These are phyloP conservation scores for Cephalopholis sonnerati DNA, from an alignment of 2,113 vertebrate genomes.

Conservation along the genomic window DNA sequence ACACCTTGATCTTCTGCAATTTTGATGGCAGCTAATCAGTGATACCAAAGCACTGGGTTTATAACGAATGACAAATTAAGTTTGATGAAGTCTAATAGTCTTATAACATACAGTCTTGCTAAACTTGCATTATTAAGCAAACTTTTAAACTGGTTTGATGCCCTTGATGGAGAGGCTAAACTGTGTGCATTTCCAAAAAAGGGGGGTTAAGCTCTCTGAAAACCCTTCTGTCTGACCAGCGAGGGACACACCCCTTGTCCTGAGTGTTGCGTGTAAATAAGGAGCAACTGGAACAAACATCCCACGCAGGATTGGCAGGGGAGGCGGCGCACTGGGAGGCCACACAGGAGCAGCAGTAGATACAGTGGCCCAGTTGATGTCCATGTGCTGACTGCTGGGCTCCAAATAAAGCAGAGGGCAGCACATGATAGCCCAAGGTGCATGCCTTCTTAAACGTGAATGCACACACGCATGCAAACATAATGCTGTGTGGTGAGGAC, in stretches of 20 bases:
- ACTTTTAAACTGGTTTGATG: neutral
- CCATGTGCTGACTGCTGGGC: conserved; percentile 52
- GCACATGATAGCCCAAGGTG: conserved; percentile 67
- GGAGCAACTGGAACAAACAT: conserved; percentile 53
- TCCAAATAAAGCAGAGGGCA: conserved; percentile 75
- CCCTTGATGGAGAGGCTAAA: neutral
- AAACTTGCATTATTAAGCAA: neutral
- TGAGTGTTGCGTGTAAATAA: conserved; percentile 47
- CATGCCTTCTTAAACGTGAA: conserved; percentile 50
- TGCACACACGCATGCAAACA: conserved; percentile 8
- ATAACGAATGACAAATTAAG: neutral
- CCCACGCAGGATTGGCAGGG: conserved; percentile 7
- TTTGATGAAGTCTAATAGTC: neutral
- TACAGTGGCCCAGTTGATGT: conserved; percentile 69
- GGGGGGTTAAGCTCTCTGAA: conserved; percentile 16
- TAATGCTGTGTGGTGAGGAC: neutral
- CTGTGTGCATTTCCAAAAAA: conserved; percentile 8
- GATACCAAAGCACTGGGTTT: too few species aligned
- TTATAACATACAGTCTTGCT: too few species aligned
- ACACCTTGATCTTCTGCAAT: neutral
- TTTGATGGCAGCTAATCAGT: neutral
- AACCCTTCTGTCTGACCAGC: conserved; percentile 2
- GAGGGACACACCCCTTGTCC: conserved; percentile 25
- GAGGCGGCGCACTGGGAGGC: conserved; percentile 5
- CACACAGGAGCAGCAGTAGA: conserved; percentile 42